Conservation (phyloP, 2,797 vertebrate species). For the Siniperca obscura region DNA sequence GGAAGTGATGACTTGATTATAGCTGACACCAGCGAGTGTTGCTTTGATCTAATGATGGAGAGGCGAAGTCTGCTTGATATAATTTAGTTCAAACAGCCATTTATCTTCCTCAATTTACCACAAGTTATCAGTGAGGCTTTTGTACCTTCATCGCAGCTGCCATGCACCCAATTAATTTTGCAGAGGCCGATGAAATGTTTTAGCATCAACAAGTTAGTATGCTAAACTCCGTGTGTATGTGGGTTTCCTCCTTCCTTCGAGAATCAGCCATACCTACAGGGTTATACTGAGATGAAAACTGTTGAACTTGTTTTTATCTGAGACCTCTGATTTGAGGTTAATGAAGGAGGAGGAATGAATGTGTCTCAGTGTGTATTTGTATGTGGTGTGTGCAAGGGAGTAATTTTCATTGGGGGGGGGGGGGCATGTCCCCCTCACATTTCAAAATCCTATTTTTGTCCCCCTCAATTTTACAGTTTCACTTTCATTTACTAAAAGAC, state of each 20-base stretch:
- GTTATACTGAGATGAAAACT: constrained; percentile 31
- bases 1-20: constrained; percentile 52
- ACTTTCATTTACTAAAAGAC: neutral
- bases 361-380: constrained; percentile 6
- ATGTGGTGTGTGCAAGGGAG: neutral
- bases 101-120: constrained; percentile 63
- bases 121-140: constrained; percentile 43
- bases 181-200: constrained; percentile 51
- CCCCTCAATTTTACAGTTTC: neutral
- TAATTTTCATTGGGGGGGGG: neutral
- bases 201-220: constrained; percentile 29
- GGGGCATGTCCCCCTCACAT: neutral
- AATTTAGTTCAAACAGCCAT: constrained; percentile 60
- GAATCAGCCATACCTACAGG: constrained; percentile 16
- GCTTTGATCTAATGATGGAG: constrained; percentile 58
- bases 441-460: constrained; percentile 15
- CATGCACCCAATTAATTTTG: constrained; percentile 46
- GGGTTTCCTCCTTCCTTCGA: constrained; percentile 15
- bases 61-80: constrained; percentile 37
- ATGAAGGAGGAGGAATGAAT: constrained; percentile 27
- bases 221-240: constrained; percentile 8
- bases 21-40: constrained; percentile 46
- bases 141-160: constrained; percentile 34
- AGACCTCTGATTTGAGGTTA: constrained; percentile 32
- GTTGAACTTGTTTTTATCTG: constrained; percentile 31